Percentiles rank a stretch among this genome's conserved stretches.
phyloP scores from a whole-genome alignment of 2,888 invertebrate genomes.

The Zygogramma bicolorata region DNA sequence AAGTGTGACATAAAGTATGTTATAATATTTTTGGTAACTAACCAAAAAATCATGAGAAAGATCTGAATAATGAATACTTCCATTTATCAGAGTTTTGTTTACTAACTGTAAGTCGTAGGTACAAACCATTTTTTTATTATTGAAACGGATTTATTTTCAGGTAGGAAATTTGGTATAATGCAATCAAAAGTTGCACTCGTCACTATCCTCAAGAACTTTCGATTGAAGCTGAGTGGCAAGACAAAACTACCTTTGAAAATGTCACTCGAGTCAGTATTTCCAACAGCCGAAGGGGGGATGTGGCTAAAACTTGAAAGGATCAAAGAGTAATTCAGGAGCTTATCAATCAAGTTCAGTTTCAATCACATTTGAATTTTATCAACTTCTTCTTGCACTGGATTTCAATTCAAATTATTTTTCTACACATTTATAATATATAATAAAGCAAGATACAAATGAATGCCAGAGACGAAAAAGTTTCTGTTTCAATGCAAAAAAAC shows the following conservation, averaged over 20 bases:
- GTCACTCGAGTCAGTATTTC: slow-evolving; percentile 37
- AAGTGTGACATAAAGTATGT: too few species aligned
- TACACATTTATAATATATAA: background rate
- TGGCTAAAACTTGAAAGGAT: slow-evolving; percentile 49
- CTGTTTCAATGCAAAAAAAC: too few species aligned
- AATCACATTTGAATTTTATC: too few species aligned
- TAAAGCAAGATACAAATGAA: too few species aligned
- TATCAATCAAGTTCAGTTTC: background rate
- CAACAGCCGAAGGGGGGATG: slow-evolving; percentile 46
- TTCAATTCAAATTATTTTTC: background rate
- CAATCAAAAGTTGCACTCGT: slow-evolving; percentile 58
- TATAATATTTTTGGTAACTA: too few species aligned
- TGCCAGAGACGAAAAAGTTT: too few species aligned
- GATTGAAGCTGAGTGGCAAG: slow-evolving; percentile 49
- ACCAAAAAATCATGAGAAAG: too few species aligned
- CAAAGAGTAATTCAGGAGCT: background rate
- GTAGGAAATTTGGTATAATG: slow-evolving; percentile 57
- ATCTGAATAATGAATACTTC: too few species aligned
- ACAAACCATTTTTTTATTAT: too few species aligned
- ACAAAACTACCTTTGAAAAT: slow-evolving; percentile 51
- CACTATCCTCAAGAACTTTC: slow-evolving; percentile 51
- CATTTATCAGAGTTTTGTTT: too few species aligned
- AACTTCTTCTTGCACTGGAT: background rate
- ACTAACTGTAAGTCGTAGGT: too few species aligned
- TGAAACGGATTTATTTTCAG: too few species aligned